phyloP scores from a whole-genome alignment of 2,113 vertebrate genomes.

The Thunnus thynnus region DNA sequence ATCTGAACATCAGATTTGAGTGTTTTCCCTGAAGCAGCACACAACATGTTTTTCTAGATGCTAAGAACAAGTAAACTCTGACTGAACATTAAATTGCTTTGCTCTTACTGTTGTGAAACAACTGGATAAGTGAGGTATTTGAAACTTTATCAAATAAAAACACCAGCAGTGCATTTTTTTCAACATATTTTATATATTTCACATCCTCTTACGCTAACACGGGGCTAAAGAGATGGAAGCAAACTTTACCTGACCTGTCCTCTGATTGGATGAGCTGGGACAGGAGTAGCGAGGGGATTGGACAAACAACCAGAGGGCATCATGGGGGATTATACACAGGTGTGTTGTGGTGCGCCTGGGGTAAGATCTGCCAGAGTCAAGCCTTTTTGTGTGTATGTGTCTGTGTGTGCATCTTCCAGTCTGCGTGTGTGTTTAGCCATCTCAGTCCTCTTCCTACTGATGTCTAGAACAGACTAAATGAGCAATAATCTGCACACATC shows the following conservation, averaged over 20 bases:
- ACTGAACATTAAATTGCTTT: slow-evolving; percentile 2
- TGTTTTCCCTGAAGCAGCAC: neutral
- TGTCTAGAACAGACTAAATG: slow-evolving; percentile 87
- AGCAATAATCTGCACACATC: slow-evolving; percentile 86
- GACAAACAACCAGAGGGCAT: slow-evolving; percentile 78
- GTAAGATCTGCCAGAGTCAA: slow-evolving; percentile 74
- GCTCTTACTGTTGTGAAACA: neutral
- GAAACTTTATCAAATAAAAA: slow-evolving; percentile 31
- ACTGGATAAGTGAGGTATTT: slow-evolving; percentile 25
- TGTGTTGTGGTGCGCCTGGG: slow-evolving; percentile 79
- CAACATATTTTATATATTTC: slow-evolving; percentile 37
- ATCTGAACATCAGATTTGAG: neutral
- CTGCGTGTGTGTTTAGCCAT: slow-evolving; percentile 58
- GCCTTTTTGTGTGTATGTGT: slow-evolving; percentile 49
- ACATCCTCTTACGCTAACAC: slow-evolving; percentile 41
- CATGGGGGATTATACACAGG: slow-evolving; percentile 80
- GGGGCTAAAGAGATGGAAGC: slow-evolving; percentile 52
- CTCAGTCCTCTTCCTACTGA: slow-evolving; percentile 78
- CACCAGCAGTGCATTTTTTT: slow-evolving; percentile 11
- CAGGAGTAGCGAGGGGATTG: slow-evolving; percentile 67
- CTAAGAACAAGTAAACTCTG: neutral
- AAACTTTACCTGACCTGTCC: slow-evolving; percentile 66
- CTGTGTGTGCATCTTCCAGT: slow-evolving; percentile 39
- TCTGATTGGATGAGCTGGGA: slow-evolving; percentile 67
- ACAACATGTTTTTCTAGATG: neutral